Evolutionary conservation across 2,113 vertebrate genomes (phyloP).

Genomic region (Clinocottus analis): DNA sequence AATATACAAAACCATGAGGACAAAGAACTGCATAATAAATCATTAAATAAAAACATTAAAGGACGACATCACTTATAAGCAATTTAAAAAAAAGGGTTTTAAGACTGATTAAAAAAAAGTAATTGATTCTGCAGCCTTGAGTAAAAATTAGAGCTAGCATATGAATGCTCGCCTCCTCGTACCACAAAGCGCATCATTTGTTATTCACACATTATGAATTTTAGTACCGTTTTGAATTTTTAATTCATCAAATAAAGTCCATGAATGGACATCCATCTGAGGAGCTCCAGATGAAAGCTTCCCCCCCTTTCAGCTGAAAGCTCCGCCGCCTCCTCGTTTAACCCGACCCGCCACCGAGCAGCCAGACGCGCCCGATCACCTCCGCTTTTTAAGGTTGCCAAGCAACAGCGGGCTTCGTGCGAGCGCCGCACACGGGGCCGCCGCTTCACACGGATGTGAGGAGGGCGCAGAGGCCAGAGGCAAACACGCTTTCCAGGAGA

Average conservation of each 20-base stretch:
- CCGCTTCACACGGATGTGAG: constrained; percentile 70
- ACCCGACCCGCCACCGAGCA: constrained; percentile 49
- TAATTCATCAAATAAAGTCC: background rate
- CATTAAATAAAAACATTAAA: no score
- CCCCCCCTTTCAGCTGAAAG: constrained; percentile 47
- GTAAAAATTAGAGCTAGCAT: background rate
- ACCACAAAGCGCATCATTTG: no score
- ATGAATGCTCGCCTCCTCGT: background rate
- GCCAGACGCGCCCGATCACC: constrained; percentile 56
- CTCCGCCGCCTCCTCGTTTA: constrained; percentile 62
- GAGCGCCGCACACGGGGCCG: no score
- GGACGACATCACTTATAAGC: no score
- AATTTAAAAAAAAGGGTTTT: no score
- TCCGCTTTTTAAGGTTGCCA: constrained; percentile 77
- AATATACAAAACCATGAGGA: no score
- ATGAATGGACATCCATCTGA: background rate
- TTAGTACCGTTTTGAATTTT: background rate
- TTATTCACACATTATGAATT: background rate
- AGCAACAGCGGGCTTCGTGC: no score
- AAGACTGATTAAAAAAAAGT: no score
- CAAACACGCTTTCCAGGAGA: constrained; percentile 48
- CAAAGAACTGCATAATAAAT: no score
- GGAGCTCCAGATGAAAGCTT: constrained; percentile 22
- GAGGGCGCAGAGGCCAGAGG: constrained; percentile 56
- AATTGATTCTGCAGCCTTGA: no score